Conservation (phyloP, 2,113 vertebrate genomes). For the Strix uralensis region DNA sequence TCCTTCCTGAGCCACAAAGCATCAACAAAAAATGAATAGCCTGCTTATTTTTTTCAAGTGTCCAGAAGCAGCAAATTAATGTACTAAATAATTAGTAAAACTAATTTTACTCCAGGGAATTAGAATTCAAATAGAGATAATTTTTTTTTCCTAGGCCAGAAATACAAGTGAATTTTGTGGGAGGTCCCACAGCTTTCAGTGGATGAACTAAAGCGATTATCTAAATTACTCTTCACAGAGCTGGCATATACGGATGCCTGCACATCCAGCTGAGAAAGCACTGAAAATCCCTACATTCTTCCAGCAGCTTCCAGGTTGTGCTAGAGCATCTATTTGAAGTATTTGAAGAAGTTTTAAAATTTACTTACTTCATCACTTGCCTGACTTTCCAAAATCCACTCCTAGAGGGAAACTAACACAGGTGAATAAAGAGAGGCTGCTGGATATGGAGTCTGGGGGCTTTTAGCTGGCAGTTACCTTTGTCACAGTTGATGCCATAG, state of each 20-base stretch:
- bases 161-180: background rate
- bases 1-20: background rate
- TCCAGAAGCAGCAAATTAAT: background rate
- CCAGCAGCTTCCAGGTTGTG: background rate
- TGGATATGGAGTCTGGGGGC: fast-evolving
- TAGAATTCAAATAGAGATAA: background rate
- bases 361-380: background rate
- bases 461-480: conserved; percentile 70
- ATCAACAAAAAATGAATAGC: background rate
- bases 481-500: conserved; percentile 86
- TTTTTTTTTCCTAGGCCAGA: background rate
- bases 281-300: background rate
- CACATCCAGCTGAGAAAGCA: background rate
- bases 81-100: background rate
- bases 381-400: background rate
- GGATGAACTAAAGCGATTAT: background rate
- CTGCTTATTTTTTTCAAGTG: background rate
- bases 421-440: background rate
- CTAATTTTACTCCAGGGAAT: background rate
- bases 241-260: background rate
- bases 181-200: background rate
- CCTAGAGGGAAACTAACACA: background rate
- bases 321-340: background rate
- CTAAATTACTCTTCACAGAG: background rate
- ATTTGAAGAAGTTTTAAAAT: background rate